These are phyloP conservation scores for Apis laboriosa DNA, from an alignment of 1,140 invertebrate genomes.

Conservation along the genomic window DNA sequence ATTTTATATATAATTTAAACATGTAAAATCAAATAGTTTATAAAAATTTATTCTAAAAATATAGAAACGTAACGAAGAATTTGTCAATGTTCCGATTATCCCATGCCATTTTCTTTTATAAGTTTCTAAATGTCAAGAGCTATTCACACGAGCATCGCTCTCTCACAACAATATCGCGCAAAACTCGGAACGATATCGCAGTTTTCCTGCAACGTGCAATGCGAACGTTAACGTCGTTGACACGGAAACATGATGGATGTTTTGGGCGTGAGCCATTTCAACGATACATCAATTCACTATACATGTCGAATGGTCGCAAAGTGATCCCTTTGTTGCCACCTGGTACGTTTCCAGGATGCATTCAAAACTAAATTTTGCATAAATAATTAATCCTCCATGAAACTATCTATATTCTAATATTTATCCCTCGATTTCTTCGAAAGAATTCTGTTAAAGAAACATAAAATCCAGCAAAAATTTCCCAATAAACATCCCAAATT, in stretches of 20 bases:
- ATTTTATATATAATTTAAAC: not conserved
- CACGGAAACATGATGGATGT: conserved; percentile 47
- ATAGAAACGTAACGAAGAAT: not conserved
- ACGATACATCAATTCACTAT: conserved; percentile 34
- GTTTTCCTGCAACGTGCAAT: conserved; percentile 11
- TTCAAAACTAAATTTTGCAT: not conserved
- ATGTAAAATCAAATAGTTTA: not conserved
- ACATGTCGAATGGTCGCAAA: conserved; percentile 11
- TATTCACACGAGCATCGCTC: not conserved
- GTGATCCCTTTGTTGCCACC: not conserved
- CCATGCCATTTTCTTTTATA: not conserved
- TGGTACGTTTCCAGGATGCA: not conserved
- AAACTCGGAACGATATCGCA: not conserved
- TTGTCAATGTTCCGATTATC: not conserved
- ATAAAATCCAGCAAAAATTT: no score
- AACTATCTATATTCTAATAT: not conserved
- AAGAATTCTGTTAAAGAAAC: no score
- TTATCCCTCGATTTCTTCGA: not conserved
- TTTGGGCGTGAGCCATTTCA: conserved; percentile 32
- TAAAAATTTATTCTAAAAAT: not conserved
- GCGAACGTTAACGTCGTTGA: conserved; percentile 27
- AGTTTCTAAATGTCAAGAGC: not conserved
- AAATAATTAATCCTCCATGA: not conserved
- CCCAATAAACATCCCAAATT: no score
- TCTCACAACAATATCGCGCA: not conserved